Conservation (phyloP, 2,113 vertebrate species). For the Bos taurus region ARS-UCD2.0 NC_037333.1:113001501-113002000, state of each 20-base stretch:
- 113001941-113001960: no score
- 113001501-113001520: background rate
- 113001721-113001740: background rate
- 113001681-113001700: background rate
- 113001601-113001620: fast-evolving
- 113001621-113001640: background rate
- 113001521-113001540: background rate
- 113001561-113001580: background rate
- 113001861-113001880: background rate
- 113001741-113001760: background rate
- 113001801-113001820: background rate
- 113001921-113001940: background rate
- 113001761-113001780: background rate
- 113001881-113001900: no score
- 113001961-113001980: background rate
- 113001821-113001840: background rate
- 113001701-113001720: background rate
- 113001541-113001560: background rate
- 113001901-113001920: background rate
- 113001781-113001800: background rate
- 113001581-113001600: background rate
- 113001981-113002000: background rate
- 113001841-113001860: no score
- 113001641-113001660: background rate
- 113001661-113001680: background rate